phyloP scores from a whole-genome alignment of 2,797 vertebrate genomes.

The Onychomys arenicola region DNA sequence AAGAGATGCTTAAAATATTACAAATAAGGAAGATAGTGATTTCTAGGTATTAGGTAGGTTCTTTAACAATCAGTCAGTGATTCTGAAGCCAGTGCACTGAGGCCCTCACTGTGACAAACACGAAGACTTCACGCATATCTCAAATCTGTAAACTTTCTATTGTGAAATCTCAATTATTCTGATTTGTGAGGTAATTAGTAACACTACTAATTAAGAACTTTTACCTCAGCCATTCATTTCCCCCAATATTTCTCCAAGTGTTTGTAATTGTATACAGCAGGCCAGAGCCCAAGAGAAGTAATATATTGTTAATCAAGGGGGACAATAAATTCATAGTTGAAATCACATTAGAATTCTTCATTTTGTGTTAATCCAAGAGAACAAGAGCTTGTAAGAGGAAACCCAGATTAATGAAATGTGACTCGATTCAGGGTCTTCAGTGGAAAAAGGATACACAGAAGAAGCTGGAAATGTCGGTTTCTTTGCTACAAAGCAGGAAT shows the following conservation, averaged over 20 bases:
- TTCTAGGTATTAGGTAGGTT: background rate
- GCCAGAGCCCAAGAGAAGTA: background rate
- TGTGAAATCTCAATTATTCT: conserved; percentile 11
- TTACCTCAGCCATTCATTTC: background rate
- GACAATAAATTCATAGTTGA: background rate
- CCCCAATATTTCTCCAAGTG: background rate
- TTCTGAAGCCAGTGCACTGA: background rate
- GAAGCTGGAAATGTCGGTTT: background rate
- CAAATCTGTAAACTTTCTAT: background rate
- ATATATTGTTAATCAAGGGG: background rate
- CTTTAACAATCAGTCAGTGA: background rate
- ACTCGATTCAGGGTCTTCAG: background rate
- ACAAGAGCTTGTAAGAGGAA: background rate
- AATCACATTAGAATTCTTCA: background rate
- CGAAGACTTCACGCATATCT: background rate
- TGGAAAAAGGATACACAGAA: background rate
- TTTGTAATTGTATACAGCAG: background rate
- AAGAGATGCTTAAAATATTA: background rate
- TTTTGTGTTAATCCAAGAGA: conserved; percentile 4
- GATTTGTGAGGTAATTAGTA: background rate
- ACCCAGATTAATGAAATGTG: conserved; percentile 22
- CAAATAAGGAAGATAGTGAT: background rate
- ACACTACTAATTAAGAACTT: conserved; percentile 40
- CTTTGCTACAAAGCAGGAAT: conserved; percentile 6
- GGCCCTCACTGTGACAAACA: background rate